Conservation (phyloP, 2,797 vertebrate species). For the Ptychadena robeensis region DNA sequence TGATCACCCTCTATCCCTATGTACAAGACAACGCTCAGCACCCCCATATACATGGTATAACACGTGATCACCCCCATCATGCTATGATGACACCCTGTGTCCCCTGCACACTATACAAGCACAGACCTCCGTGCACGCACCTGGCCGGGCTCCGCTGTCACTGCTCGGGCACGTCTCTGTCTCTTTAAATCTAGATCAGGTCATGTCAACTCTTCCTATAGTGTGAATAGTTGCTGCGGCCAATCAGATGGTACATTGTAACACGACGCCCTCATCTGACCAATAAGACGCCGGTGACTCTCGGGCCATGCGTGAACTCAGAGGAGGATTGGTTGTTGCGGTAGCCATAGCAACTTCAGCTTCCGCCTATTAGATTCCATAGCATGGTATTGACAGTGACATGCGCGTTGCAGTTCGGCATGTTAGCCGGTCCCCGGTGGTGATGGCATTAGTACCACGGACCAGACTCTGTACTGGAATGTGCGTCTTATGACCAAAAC, state of each 20-base stretch:
- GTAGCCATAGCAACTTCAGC: not conserved
- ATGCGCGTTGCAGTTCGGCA: not conserved
- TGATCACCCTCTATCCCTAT: too few relatives aligned
- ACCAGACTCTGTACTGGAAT: too few relatives aligned
- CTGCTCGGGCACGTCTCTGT: not conserved
- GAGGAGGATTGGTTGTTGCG: constrained; percentile 3
- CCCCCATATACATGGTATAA: too few relatives aligned
- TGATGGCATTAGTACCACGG: too few relatives aligned
- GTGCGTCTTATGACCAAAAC: too few relatives aligned
- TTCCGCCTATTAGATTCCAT: not conserved
- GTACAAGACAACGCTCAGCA: not conserved
- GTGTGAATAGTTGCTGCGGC: not conserved
- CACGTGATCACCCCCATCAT: too few relatives aligned
- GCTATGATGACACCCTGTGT: not conserved
- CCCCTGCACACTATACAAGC: not conserved
- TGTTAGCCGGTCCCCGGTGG: too few relatives aligned
- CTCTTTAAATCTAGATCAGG: constrained; percentile 45
- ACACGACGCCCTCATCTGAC: not conserved
- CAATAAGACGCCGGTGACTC: not conserved
- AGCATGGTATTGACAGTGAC: not conserved
- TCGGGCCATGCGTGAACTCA: constrained; percentile 15
- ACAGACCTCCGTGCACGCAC: not conserved
- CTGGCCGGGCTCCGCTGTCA: not conserved
- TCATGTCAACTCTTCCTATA: constrained; percentile 44
- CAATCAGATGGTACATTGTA: constrained; percentile 4